Percentiles rank a stretch among this genome's conserved stretches.
phyloP scores from a whole-genome alignment of 2,888 invertebrate species.

The Tetanocera ferruginea region DNA sequence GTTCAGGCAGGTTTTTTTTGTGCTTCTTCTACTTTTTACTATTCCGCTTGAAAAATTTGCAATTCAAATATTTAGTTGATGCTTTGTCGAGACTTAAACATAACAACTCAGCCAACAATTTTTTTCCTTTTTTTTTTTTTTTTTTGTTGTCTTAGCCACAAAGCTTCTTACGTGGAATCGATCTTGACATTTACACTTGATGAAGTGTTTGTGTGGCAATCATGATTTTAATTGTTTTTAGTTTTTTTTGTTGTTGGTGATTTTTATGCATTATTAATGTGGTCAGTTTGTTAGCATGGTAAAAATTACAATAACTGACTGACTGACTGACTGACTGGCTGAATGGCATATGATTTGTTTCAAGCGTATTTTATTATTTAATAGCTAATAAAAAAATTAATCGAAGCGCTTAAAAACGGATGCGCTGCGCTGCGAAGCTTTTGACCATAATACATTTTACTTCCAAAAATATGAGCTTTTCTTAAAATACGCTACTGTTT shows the following conservation, averaged over 20 bases:
- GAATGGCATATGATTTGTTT: neutral
- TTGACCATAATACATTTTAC: too few relatives aligned
- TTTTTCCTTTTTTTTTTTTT: neutral
- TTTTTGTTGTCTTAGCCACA: neutral
- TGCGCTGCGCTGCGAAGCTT: too few relatives aligned
- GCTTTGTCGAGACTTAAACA: neutral
- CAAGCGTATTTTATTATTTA: neutral
- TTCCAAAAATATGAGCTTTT: too few relatives aligned
- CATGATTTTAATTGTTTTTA: neutral
- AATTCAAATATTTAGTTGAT: neutral
- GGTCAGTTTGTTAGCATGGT: too few relatives aligned
- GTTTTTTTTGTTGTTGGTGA: neutral
- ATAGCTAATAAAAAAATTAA: neutral
- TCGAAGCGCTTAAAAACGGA: too few relatives aligned
- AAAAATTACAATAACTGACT: too few relatives aligned
- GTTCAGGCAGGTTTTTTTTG: neutral
- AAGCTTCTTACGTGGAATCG: neutral
- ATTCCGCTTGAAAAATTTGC: neutral
- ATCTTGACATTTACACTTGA: conserved; percentile 29
- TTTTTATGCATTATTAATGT: neutral
- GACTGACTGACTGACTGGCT: too few relatives aligned
- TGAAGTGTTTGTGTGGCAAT: neutral
- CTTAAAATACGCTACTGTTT: too few relatives aligned
- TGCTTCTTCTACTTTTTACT: neutral
- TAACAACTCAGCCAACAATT: conserved; percentile 8